Percentiles rank a stretch among this genome's conserved stretches.
Conservation (phyloP, 2,113 vertebrate genomes). For the Asarcornis scutulata region DNA sequence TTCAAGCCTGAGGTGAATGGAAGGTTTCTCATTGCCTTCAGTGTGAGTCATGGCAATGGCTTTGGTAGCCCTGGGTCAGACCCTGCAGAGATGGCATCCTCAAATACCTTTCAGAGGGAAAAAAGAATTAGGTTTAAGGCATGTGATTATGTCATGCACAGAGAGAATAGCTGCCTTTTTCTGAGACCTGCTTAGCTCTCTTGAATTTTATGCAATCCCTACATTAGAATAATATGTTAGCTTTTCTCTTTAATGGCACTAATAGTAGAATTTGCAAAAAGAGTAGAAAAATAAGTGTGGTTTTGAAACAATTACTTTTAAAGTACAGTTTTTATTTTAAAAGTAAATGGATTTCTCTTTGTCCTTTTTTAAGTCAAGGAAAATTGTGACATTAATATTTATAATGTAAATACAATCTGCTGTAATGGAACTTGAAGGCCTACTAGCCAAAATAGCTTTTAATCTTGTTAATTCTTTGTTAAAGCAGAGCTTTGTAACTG, state of each 20-base stretch:
- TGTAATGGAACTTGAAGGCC: background rate
- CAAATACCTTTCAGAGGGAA: background rate
- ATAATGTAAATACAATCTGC: background rate
- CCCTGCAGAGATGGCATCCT: background rate
- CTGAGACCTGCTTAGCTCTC: background rate
- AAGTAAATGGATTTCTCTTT: background rate
- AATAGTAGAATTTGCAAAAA: background rate
- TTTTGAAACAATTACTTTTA: background rate
- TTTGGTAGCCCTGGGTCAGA: background rate
- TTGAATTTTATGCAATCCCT: background rate
- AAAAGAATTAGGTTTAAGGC: background rate
- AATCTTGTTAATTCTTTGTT: background rate
- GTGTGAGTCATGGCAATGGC: fast-evolving
- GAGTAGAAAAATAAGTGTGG: background rate
- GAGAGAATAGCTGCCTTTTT: background rate
- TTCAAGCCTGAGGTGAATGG: background rate
- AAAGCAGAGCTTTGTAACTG: background rate
- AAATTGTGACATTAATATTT: background rate
- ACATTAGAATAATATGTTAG: background rate
- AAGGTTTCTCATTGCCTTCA: background rate
- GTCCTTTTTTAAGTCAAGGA: background rate
- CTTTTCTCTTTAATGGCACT: background rate
- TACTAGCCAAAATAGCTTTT: background rate
- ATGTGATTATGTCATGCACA: background rate
- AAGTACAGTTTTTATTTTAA: background rate